phyloP scores from a whole-genome alignment of 2,797 vertebrate genomes.

The Alauda arvensis region DNA sequence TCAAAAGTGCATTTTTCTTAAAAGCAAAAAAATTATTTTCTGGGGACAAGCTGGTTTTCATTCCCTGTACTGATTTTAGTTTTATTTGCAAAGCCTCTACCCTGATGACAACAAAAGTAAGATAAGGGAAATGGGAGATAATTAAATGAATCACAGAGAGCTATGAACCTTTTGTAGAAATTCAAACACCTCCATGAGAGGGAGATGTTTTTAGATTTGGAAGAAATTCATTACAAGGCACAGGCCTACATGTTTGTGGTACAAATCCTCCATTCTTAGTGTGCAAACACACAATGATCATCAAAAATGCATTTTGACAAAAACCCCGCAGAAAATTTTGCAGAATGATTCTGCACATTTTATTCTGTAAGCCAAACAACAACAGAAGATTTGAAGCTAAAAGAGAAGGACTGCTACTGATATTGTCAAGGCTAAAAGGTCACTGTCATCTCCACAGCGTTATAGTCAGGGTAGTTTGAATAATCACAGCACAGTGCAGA shows the following conservation, averaged over 20 bases:
- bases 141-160: neutral
- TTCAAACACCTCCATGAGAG: neutral
- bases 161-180: neutral
- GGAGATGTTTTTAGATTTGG: neutral
- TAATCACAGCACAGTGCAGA: neutral
- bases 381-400: neutral
- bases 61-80: neutral
- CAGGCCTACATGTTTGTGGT: neutral
- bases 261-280: neutral
- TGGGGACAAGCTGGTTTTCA: neutral
- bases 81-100: neutral
- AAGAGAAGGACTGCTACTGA: neutral
- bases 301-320: neutral
- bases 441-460: neutral
- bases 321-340: neutral
- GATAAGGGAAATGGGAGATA: neutral
- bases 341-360: neutral
- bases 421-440: conserved; percentile 25
- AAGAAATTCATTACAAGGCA: neutral
- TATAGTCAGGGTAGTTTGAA: neutral
- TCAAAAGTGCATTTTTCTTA: neutral
- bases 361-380: neutral
- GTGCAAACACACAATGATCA: neutral
- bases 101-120: neutral
- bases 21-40: neutral